Conservation (phyloP, 2,888 invertebrate genomes). For the Lycocerus yunnanus region DNA sequence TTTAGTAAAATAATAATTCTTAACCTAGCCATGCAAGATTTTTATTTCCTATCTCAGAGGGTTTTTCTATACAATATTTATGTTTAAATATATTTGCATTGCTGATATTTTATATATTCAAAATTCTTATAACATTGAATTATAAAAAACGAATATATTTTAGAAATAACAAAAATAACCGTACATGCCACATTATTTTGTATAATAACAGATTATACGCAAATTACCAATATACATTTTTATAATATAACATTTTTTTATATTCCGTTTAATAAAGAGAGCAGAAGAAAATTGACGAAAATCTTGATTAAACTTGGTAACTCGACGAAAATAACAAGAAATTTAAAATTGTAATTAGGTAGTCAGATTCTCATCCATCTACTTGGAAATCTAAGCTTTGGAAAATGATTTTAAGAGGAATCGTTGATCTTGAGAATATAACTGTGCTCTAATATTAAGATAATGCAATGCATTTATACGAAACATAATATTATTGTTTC, state of each 20-base stretch:
- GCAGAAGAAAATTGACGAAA: constrained; percentile 32
- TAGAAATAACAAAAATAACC: background rate
- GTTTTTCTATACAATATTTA: background rate
- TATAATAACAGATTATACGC: background rate
- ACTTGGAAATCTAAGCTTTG: constrained; percentile 41
- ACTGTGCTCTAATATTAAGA: constrained; percentile 47
- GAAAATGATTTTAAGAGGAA: constrained; percentile 35
- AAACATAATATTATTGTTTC: constrained; percentile 57
- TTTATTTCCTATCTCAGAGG: background rate
- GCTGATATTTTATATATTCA: background rate
- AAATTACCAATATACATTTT: background rate
- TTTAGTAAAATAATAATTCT: background rate
- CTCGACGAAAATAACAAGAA: constrained; percentile 33
- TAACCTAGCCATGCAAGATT: background rate
- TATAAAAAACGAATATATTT: background rate
- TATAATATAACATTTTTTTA: constrained; percentile 6
- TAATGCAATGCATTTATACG: constrained; percentile 55
- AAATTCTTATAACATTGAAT: background rate
- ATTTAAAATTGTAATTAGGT: constrained; percentile 53
- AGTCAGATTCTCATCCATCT: constrained; percentile 29
- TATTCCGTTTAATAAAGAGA: constrained; percentile 36
- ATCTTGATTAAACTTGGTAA: constrained; percentile 39
- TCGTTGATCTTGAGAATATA: constrained; percentile 40
- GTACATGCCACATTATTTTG: background rate
- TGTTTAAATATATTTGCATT: background rate